Conservation (phyloP, 2,888 invertebrate species). For the Leptinotarsa tumamoca region DNA sequence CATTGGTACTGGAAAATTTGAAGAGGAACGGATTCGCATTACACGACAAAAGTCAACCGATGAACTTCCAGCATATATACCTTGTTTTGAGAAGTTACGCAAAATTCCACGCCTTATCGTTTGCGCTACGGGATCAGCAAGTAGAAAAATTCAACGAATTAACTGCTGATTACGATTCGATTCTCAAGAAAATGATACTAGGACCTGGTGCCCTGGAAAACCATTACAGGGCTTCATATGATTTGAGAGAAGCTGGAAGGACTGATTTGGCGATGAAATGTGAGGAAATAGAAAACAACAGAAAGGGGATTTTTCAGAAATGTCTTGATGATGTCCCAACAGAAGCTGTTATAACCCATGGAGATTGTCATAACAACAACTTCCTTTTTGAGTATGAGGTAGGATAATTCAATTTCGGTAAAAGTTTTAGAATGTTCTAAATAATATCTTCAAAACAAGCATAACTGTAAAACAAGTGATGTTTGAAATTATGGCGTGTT, state of each 20-base stretch:
- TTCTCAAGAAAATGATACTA: not conserved
- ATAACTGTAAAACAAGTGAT: not conserved
- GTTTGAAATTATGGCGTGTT: too few relatives aligned
- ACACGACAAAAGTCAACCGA: conserved; percentile 29
- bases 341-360: conserved; percentile 45
- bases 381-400: conserved; percentile 49
- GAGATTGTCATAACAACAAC: conserved; percentile 49
- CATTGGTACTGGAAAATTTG: conserved; percentile 37
- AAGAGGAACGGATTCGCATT: conserved; percentile 34
- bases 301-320: too few relatives aligned
- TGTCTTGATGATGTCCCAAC: conserved; percentile 3
- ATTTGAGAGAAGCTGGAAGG: not conserved
- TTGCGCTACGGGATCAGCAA: conserved; percentile 36
- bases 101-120: conserved; percentile 45
- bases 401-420: not conserved
- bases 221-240: not conserved
- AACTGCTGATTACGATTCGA: not conserved
- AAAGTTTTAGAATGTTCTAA: too few relatives aligned
- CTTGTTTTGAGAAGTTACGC: conserved; percentile 35
- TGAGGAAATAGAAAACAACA: not conserved
- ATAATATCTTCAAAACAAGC: not conserved
- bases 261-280: not conserved
- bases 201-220: not conserved
- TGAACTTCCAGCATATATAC: conserved; percentile 37
- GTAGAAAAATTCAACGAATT: conserved; percentile 24